Evolutionary conservation across 2,888 invertebrate species (phyloP).

Genomic region (Melitaea athalia): DNA sequence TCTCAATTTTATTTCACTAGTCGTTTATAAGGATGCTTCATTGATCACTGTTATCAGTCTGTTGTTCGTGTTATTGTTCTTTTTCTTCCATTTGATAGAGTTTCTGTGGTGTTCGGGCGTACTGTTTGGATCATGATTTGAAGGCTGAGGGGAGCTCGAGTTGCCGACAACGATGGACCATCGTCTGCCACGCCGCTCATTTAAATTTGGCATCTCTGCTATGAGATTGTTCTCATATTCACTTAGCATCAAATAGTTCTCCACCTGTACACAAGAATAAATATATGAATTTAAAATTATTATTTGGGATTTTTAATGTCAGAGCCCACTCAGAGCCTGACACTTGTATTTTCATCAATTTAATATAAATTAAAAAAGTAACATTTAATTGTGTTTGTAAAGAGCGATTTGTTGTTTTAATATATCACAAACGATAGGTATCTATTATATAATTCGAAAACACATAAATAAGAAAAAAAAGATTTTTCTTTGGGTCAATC

Average conservation of each 20-base stretch:
- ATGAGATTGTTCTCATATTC: conserved; percentile 93
- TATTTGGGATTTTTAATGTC: not conserved
- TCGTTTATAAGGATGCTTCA: conserved; percentile 84
- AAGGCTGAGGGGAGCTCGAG: conserved; percentile 55
- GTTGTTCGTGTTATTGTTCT: conserved; percentile 81
- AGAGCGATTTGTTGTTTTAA: no score
- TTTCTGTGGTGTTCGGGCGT: conserved; percentile 67
- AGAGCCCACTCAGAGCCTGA: no score
- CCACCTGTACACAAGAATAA: conserved; percentile 79
- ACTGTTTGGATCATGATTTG: conserved; percentile 59
- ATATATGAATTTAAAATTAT: not conserved
- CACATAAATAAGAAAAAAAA: no score
- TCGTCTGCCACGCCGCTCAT: conserved; percentile 86
- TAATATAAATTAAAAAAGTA: no score
- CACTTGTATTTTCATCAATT: no score
- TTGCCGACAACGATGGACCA: conserved; percentile 86
- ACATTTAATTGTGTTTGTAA: no score
- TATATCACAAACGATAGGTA: no score
- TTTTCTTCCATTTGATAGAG: conserved; percentile 75
- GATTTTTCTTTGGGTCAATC: no score
- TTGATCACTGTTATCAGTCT: conserved; percentile 90
- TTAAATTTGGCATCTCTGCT: conserved; percentile 88
- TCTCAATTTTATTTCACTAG: conserved; percentile 66
- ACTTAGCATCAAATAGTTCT: conserved; percentile 92
- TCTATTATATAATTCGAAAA: no score